Conservation (phyloP, 2,888 invertebrate species). For the Drosophila leonis region DNA sequence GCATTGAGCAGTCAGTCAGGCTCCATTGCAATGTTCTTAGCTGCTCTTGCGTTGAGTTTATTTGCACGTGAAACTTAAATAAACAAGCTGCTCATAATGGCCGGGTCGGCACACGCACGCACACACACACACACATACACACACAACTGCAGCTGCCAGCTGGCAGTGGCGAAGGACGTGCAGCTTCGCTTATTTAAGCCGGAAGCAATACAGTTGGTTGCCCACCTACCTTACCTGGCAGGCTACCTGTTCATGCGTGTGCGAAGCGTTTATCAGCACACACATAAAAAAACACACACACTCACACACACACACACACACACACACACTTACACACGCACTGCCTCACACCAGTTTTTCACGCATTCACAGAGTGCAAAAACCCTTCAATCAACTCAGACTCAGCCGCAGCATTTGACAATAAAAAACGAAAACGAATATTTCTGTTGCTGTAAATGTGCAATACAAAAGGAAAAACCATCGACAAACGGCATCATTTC, state of each 20-base stretch:
- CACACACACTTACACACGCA: conserved; percentile 25
- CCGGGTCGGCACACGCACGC: conserved; percentile 10
- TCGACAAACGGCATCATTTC: conserved; percentile 31
- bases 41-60: conserved; percentile 20
- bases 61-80: conserved; percentile 55
- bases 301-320: conserved; percentile 22
- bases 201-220: conserved; percentile 38
- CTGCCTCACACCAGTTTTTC: conserved; percentile 1
- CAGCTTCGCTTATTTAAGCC: conserved; percentile 42
- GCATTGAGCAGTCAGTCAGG: not conserved
- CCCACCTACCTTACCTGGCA: not conserved
- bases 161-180: conserved; percentile 19
- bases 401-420: conserved; percentile 35
- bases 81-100: conserved; percentile 52
- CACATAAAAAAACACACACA: conserved; percentile 8
- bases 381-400: conserved; percentile 53
- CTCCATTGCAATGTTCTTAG: not conserved
- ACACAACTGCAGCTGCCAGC: conserved; percentile 6
- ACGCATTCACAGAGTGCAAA: conserved; percentile 19
- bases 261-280: conserved; percentile 54
- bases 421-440: conserved; percentile 37
- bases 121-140: conserved; percentile 6
- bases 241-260: conserved; percentile 27
- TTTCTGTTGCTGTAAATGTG: conserved; percentile 45
- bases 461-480: conserved; percentile 27